Base-by-base conservation (phyloP, 2,113 vertebrate genomes). In the Chloropsis hardwickii region DNA sequence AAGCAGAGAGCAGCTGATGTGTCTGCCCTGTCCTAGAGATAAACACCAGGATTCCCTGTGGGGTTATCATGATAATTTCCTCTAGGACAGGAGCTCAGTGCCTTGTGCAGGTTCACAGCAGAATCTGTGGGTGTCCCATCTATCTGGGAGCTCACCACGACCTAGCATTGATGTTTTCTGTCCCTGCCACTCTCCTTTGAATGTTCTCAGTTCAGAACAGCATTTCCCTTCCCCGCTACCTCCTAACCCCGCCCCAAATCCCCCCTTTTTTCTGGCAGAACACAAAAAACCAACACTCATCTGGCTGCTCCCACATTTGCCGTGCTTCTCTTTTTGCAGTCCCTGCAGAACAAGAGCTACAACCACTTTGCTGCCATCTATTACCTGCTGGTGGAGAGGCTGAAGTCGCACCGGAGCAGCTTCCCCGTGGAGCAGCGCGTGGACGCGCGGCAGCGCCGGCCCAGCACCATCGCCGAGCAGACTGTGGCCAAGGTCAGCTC, bases 311-410 rank as follows among this genome's bases (percentile, higher is more conserved):
- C 78, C 29, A 54, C 67, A 17, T 35, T 37, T 14, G 2, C 28
- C 65, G 66, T 78, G 31, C 90, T 83, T 97, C 50, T 97, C 31
- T 94, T 15, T 3, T 5, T 1, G 77, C 97, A 99, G 99, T 99
- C 99, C 90, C 98, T 99, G 93, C 99, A 99, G 98, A 99, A 99
- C 98, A 99, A 99, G 98, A 99, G 99, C 96, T 99, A 99, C 92
- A 99, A 99, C 98, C 99, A 99, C 98, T 99, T 99, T 96, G 99
- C 99, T 97, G 99, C 99, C 88, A 99, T 99, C 97, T 99, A 99
- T 96, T 99, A 98, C 98, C 97, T 99, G 97, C 95, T 99, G 96
- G 99, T 99, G 96, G 99, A 99, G 96, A 98, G 99, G 74, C 98
- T 99, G 40, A 99, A 99, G 92, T 99, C 99, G 1, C 99, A 99